phyloP scores from a whole-genome alignment of 2,797 vertebrate genomes.

The Glyptemys insculpta region DNA sequence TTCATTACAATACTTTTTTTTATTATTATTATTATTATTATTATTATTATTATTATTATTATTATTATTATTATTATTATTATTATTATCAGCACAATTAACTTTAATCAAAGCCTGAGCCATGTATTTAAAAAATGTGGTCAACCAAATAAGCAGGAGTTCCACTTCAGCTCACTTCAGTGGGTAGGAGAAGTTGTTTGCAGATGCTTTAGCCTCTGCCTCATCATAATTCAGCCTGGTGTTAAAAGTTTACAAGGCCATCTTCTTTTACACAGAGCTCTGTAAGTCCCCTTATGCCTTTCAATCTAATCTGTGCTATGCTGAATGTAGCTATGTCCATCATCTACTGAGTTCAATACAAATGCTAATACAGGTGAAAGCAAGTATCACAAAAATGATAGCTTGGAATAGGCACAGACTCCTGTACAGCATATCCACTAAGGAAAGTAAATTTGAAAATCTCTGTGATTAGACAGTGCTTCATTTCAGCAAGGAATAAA shows the following conservation, averaged over 20 bases:
- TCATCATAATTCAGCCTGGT: not conserved
- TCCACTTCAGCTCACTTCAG: slow-evolving; percentile 8
- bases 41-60: not conserved
- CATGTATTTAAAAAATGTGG: slow-evolving; percentile 1
- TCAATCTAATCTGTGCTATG: not conserved
- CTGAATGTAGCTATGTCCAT: not conserved
- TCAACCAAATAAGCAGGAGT: not conserved
- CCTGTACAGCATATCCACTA: not conserved
- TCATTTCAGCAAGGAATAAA: not conserved
- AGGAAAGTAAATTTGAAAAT: not conserved
- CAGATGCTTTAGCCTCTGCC: not conserved
- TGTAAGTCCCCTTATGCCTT: not conserved
- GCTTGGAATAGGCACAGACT: not conserved
- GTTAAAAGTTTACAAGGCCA: not conserved
- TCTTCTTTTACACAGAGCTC: not conserved
- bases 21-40: not conserved
- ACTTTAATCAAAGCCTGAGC: not conserved
- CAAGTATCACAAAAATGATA: not conserved
- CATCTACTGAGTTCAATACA: not conserved
- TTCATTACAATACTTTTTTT: not conserved
- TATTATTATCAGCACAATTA: not conserved
- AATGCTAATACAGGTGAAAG: not conserved
- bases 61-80: not conserved
- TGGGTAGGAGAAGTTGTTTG: not conserved
- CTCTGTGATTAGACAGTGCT: not conserved